Evolutionary conservation across 1,140 invertebrate genomes (phyloP), one percentile per base, ranked within the genome.

Genomic region (Daktulosphaira vitifoliae): DNA sequence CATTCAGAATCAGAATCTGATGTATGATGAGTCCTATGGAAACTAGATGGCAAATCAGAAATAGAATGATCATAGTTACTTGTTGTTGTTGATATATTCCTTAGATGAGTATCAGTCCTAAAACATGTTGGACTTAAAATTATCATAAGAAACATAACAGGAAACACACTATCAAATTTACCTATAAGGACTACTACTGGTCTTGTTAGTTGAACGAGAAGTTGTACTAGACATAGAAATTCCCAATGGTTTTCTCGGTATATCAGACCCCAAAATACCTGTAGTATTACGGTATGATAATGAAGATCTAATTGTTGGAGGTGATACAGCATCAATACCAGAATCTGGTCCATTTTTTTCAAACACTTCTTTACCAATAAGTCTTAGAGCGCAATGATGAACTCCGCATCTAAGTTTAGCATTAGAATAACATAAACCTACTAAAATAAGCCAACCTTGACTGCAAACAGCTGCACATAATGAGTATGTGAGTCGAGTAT

Each of bases 191-290:
- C 90, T 93, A 23, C 90, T 92, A 70, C 89, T 89, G 8, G 91
- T 95, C 76, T 96, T 96, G 37, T 90, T 92, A 5, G 92, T 96
- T 37, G 92, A 95, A 59, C 91, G 79, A 15, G 91, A 94, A 1
- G 92, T 97, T 1, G 92, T 96, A 65, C 89, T 93, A 0, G 91
- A 92, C 1, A 91, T 92, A n/a, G 92, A 96, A 66, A 96, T 94
- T 22, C 92, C 92, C 67, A 96, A 85, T 72, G 93, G 92, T 50
- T 91, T 76, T 68, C 87, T 77, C 1, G 83, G 78, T 18, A 81
- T 72, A 25, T 78, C 76, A 6, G 73, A 71, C 3, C 26, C 70
- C 65, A 46, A 48, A 26, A 68, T 62, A 16, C 69, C 29, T 15
- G 5, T 11, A 23, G 81, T 80, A 69, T 84, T 85, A 68, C 87